Evolutionary conservation across 2,113 vertebrate genomes (phyloP), one percentile per base, ranked within the genome.

Genomic region (Loxodonta africana): DNA sequence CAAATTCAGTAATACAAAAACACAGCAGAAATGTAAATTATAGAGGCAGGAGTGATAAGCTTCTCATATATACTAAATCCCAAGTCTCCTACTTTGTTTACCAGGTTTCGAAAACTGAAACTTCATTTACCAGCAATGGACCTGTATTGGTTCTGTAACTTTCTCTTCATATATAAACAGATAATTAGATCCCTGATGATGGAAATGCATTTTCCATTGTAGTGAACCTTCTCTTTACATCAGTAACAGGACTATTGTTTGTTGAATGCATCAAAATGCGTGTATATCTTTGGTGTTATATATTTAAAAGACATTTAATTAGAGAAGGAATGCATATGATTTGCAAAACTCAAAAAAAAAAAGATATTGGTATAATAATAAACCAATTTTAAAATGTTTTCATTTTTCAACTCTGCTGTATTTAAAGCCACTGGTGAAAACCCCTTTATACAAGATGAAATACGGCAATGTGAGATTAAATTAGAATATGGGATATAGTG

Each of bases 391-490:
- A 57, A 84, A 84, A 84, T 71, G 20, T 82, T 96, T 96, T 90
- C 28, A 63, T 25, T 95, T 74, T 92, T 83, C 18, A 94, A 77
- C 44, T 63, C 18, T 83, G 5, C 11, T 90, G 26, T 57, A 90
- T 69, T 83, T 87, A 83, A 91, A 95, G 18, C 17, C 53, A 92
- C 37, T 26, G 33, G n/a, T 81, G 53, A 92, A 97, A 74, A 73
- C 9, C 60, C 3, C 51, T 85, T 15, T 84, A 65, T 84, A 33
- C 8, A 92, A 90, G 81, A 87, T 97, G 46, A 80, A 62, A 74
- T 82, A 92, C 62, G 80, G 83, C 44, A 96, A 95, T 83, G 73
- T 71, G 6, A 77, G 48, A 74, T 67, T 93, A 94, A 96, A 92
- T 94, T 90, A 92, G 46, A 96, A 63, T 88, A 80, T 69, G 73